These are phyloP conservation scores for Gymnosoma rotundatum DNA, from an alignment of 2,888 invertebrate genomes.

Conservation along the genomic window DNA sequence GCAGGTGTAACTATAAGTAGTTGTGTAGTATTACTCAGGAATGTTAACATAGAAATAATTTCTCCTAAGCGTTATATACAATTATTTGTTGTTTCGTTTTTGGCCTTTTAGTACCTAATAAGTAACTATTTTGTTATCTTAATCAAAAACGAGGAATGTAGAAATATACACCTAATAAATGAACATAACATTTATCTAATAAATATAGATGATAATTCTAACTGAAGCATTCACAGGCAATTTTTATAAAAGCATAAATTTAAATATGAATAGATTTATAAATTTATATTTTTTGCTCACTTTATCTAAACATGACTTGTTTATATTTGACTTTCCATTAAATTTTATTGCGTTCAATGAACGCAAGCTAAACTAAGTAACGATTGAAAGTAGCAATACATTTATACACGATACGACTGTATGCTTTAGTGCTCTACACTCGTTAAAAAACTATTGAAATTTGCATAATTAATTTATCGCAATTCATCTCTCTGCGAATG, in stretches of 20 bases:
- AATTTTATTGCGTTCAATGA: constrained; percentile 52
- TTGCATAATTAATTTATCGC: constrained; percentile 60
- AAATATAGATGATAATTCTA: not conserved
- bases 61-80: too few relatives aligned
- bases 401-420: not conserved
- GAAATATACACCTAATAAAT: too few relatives aligned
- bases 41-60: too few relatives aligned
- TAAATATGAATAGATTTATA: constrained; percentile 17
- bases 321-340: constrained; percentile 62
- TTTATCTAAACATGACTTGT: constrained; percentile 60
- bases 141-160: too few relatives aligned
- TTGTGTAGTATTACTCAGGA: too few relatives aligned
- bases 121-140: too few relatives aligned
- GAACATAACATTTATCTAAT: too few relatives aligned
- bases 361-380: constrained; percentile 54
- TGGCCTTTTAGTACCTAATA: too few relatives aligned
- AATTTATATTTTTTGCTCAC: constrained; percentile 37
- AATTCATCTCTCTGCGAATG: constrained; percentile 21
- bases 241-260: not conserved
- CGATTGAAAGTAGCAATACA: not conserved
- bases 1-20: too few relatives aligned
- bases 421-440: not conserved
- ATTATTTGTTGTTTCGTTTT: too few relatives aligned
- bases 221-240: not conserved
- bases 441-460: constrained; percentile 8